Conservation (phyloP, 2,113 vertebrate genomes). For the Micronisus gabar region DNA sequence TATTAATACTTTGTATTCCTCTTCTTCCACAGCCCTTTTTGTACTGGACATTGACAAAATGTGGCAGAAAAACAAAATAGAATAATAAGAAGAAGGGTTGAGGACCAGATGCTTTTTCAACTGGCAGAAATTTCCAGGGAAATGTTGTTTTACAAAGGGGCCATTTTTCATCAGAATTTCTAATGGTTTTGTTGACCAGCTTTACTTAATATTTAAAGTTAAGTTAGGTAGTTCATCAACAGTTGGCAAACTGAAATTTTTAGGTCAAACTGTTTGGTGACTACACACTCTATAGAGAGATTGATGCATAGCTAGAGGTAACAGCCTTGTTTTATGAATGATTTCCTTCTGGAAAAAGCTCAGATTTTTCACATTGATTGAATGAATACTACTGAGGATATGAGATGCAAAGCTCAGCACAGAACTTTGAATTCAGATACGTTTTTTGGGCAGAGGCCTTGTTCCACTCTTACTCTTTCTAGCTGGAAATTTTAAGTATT, state of each 20-base stretch:
- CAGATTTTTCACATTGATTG: not conserved
- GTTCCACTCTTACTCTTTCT: not conserved
- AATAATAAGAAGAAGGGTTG: not conserved
- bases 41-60: not conserved
- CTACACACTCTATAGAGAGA: not conserved
- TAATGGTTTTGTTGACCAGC: not conserved
- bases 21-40: not conserved
- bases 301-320: not conserved
- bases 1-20: not conserved
- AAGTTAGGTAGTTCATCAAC: not conserved
- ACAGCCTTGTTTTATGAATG: not conserved
- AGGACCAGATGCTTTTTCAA: not conserved
- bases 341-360: slow-evolving; percentile 9
- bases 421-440: not conserved
- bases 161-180: not conserved
- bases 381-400: not conserved
- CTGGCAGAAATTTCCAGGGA: not conserved
- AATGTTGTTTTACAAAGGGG: not conserved
- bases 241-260: not conserved
- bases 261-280: not conserved
- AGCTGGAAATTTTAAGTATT: not conserved
- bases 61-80: not conserved
- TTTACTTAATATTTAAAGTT: not conserved
- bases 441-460: not conserved
- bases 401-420: not conserved